These are phyloP conservation scores for Nymphalis io DNA, from an alignment of 1,140 invertebrate species.

Conservation along the genomic window DNA sequence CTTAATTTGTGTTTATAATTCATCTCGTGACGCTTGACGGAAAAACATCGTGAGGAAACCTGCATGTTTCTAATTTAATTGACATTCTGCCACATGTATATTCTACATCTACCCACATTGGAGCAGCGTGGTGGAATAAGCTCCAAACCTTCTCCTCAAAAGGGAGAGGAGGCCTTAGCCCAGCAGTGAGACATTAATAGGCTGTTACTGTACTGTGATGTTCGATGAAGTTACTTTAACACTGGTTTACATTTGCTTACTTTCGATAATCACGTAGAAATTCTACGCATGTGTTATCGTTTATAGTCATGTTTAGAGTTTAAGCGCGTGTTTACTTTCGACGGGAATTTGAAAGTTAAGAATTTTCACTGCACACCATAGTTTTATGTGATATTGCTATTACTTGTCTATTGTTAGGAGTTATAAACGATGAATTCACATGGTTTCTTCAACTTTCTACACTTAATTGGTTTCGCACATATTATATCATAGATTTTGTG, in stretches of 20 bases:
- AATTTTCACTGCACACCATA: conserved; percentile 32
- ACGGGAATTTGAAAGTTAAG: conserved; percentile 33
- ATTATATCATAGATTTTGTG: background rate
- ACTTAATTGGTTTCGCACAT: conserved; percentile 6
- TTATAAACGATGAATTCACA: conserved; percentile 33
- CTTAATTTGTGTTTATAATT: no score
- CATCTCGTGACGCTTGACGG: no score
- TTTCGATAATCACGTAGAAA: conserved; percentile 8
- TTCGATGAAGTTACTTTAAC: background rate
- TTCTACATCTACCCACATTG: no score
- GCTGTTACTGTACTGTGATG: no score
- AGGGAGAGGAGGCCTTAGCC: no score
- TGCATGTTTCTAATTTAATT: no score
- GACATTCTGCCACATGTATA: no score
- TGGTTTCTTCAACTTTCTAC: conserved; percentile 34
- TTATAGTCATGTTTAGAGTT: conserved; percentile 27
- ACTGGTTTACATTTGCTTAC: background rate
- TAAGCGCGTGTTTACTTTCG: conserved; percentile 35
- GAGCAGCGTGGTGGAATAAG: no score
- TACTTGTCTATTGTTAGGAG: conserved; percentile 18
- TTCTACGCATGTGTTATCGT: conserved; percentile 12
- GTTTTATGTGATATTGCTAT: conserved; percentile 7
- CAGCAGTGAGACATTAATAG: no score
- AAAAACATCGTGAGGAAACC: no score
- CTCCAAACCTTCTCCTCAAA: no score